Evolutionary conservation across 2,113 vertebrate species (phyloP).

Genomic region (Bungarus multicinctus): DNA sequence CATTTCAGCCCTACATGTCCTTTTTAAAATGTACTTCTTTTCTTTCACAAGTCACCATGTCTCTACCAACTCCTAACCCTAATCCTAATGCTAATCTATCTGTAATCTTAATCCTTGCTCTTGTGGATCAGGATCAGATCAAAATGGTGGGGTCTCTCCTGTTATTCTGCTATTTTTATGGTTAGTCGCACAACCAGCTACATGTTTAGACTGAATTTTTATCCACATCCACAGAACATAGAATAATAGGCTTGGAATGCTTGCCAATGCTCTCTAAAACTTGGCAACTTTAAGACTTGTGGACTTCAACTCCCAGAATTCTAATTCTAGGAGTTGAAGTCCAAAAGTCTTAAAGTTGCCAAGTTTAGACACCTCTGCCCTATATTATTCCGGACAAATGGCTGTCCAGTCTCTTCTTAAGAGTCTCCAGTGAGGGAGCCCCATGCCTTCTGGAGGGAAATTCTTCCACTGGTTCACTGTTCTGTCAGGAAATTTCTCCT

Average conservation of each 20-base stretch:
- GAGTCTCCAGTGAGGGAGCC: not conserved
- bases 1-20: not conserved
- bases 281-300: too few relatives aligned
- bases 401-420: not conserved
- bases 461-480: not conserved
- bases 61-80: not conserved
- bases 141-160: not conserved
- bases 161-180: not conserved
- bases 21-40: not conserved
- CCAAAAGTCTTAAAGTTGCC: too few relatives aligned
- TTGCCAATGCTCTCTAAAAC: not conserved
- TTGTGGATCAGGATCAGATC: not conserved
- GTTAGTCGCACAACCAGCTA: not conserved
- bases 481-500: not conserved
- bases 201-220: not conserved
- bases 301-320: too few relatives aligned
- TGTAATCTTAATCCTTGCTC: not conserved
- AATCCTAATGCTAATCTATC: not conserved
- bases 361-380: too few relatives aligned
- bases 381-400: not conserved
- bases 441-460: not conserved
- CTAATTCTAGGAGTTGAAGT: too few relatives aligned
- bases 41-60: not conserved
- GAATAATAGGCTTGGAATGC: not conserved
- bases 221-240: not conserved